Base-by-base conservation (phyloP, 2,888 invertebrate species). In the Chouioia cunea region DNA sequence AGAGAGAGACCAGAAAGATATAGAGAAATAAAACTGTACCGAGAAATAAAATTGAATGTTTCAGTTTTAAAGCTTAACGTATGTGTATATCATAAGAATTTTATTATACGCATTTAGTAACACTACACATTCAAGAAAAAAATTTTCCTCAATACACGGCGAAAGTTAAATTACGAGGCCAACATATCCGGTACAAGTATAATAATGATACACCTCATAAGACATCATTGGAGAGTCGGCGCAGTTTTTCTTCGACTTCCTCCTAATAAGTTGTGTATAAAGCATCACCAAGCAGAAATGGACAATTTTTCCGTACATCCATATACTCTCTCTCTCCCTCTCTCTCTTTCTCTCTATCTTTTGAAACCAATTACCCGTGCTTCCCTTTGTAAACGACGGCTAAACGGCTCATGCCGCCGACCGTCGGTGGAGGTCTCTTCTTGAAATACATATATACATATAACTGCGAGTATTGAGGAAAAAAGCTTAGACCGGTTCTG, bases 401-500 rank as follows among this genome's bases (percentile, higher is more conserved):
- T 69, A 68, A 68, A 57, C 62, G 62, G 36, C 36, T 36, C 3
- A 2, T 20, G 20, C 44, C 53, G 53, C 53, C n/a, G 15, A n/a
- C n/a, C 48, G 57, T 36, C 56, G 56, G 36, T 44, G 68, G 68
- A 68, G 68, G 68, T 68, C 62, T 53, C 36, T 50, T 4, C 15
- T 4, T n/a, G 22, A 46, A 18, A 58, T 59, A 59, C 59, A 59
- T 47, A 59, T 47, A 59, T 59, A 58, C 58, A 59, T 47, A 23
- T 47, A 16, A 18, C 23, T 12, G 53, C n/a, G 52, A 44, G 58
- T 22, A 23, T 16, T 56, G 53, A 65, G 75, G 6, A 36, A 77
- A 78, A 77, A 77, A 77, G 74, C 62, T 36, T 43, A 27, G 56
- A 80, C 78, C 78, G 77, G 77, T 80, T 76, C 48, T 60, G 68